Base-by-base conservation (phyloP, 2,113 vertebrate species). In the Heteronetta atricapilla region DNA sequence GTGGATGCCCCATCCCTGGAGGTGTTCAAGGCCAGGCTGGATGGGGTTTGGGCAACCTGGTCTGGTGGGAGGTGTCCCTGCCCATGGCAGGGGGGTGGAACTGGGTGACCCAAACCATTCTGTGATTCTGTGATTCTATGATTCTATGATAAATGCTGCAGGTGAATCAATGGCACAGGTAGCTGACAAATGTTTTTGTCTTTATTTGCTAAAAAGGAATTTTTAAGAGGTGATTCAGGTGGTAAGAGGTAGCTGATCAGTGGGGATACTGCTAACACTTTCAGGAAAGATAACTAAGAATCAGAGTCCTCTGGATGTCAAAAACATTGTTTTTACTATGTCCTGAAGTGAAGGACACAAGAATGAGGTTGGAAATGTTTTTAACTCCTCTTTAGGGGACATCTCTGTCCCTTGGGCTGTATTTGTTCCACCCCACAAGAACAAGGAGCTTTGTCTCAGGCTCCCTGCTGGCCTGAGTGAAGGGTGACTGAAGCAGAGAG, bases 381-480 rank as follows among this genome's bases (percentile, higher is more conserved):
- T 28, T 75, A 63, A 19, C 26, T 82, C 23, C 23, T 72, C 38
- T 60, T 64, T 23, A 64, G 67, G 73, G 44, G 1, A 87, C 21
- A 79, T 2, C 28, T 82, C 67, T 72, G 50, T 19, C 38, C 8
- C 13, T 23, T 1, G 3, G 34, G 29, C 3, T 50, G 34, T 26
- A 82, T 53, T 76, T 4, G 0, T 78, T 77, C 33, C 44, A 70
- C 17, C 56, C 25, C 26, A 68, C 0, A 0, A 25, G 15, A 85
- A 22, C 20, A 48, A 20, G 46, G 20, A 48, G 75, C 13, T 60
- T 91, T 26, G 29, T 82, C 29, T 72, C 69, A 68, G 38, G 42
- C 20, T 53, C 1, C 2, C 18, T 93, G 33, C 26, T 53, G n/a
- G 20, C 0, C 0, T 38, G 62, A n/a, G 16, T 69, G 46, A 82